Conservation (phyloP, 1,140 invertebrate genomes). For the Calycopis cecrops region DNA sequence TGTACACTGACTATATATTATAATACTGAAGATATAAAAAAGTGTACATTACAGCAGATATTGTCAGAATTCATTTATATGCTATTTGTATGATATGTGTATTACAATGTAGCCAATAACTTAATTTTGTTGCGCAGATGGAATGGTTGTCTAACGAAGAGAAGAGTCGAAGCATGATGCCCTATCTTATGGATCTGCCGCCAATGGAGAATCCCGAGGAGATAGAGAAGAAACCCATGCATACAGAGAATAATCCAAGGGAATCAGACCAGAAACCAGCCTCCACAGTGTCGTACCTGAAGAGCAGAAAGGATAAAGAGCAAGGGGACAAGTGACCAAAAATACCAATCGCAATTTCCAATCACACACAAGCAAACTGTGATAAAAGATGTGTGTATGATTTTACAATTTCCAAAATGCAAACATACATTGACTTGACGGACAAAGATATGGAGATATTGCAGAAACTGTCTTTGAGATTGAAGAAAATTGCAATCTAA, state of each 20-base stretch:
- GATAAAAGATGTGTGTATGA: conserved; percentile 39
- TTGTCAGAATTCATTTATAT: too few relatives aligned
- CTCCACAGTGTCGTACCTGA: conserved; percentile 17
- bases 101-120: background rate
- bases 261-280: conserved; percentile 5
- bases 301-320: conserved; percentile 26
- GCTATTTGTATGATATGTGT: conserved; percentile 12
- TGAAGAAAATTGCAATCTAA: too few relatives aligned
- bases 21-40: too few relatives aligned
- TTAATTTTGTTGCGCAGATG: conserved; percentile 40
- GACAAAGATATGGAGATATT: conserved; percentile 38
- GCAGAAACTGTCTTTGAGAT: conserved; percentile 29
- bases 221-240: conserved; percentile 19
- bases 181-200: conserved; percentile 54
- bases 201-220: conserved; percentile 36
- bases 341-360: conserved; percentile 10
- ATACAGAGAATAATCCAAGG: conserved; percentile 27
- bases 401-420: conserved; percentile 32
- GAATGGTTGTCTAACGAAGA: conserved; percentile 61
- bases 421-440: conserved; percentile 33
- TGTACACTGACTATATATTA: too few relatives aligned
- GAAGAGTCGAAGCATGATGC: conserved; percentile 59
- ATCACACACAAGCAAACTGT: conserved; percentile 29
- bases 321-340: conserved; percentile 56
- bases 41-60: too few relatives aligned